A percentile compares a stretch with the other conserved stretches of the same genome.
phyloP scores from a whole-genome alignment of 1,140 invertebrate genomes.

The Neodiprion fabricii region DNA sequence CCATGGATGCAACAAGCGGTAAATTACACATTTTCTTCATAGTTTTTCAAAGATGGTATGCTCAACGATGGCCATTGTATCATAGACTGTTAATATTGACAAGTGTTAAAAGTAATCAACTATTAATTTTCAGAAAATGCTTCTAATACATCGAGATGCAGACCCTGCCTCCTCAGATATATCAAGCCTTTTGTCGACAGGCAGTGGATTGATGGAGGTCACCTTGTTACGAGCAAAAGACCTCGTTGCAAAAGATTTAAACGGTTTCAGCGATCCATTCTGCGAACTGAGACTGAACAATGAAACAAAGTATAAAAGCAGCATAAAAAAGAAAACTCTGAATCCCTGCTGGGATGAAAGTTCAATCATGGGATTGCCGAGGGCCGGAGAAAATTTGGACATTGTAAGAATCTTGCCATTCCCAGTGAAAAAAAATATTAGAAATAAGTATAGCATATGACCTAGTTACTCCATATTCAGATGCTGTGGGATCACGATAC shows the following conservation, averaged over 20 bases:
- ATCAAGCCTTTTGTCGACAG: constrained; percentile 53
- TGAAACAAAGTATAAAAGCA: constrained; percentile 63
- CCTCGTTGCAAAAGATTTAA: constrained; percentile 58
- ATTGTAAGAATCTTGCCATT: constrained; percentile 52
- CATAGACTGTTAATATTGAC: background rate
- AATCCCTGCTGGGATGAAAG: constrained; percentile 67
- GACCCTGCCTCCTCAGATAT: constrained; percentile 51
- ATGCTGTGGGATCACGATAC: constrained; percentile 65
- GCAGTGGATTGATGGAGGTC: constrained; percentile 56
- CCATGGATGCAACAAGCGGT: constrained; percentile 60
- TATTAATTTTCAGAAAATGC: constrained; percentile 45
- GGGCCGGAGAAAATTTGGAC: constrained; percentile 56
- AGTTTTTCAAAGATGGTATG: too few species aligned
- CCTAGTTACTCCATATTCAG: constrained; percentile 39
- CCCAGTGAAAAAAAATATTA: constrained; percentile 4
- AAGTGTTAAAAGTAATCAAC: constrained; percentile 20
- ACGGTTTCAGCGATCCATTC: constrained; percentile 65
- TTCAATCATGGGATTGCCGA: constrained; percentile 62
- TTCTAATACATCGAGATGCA: constrained; percentile 50
- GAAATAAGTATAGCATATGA: constrained; percentile 12
- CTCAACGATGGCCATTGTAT: too few species aligned
- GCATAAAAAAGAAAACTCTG: constrained; percentile 66
- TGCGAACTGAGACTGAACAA: constrained; percentile 63
- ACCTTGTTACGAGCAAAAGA: constrained; percentile 53
- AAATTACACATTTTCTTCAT: constrained; percentile 25